phyloP scores from a whole-genome alignment of 2,797 vertebrate genomes.

The Arctocebus calabarensis region DNA sequence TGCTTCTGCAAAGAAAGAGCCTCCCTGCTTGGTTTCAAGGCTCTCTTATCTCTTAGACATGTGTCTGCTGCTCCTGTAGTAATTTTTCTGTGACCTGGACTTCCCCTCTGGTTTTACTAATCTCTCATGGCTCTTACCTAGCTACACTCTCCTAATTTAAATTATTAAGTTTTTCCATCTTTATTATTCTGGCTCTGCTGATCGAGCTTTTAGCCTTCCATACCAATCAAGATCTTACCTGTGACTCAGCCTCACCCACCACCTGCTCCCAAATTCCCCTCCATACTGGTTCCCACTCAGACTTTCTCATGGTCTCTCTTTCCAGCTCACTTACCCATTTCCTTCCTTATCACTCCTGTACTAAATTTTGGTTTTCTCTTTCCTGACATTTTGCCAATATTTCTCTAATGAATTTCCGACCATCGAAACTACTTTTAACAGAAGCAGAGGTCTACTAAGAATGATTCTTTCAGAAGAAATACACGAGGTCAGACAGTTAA shows the following conservation, averaged over 20 bases:
- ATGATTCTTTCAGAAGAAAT: neutral
- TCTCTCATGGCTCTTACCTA: constrained; percentile 1
- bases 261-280: neutral
- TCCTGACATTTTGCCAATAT: neutral
- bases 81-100: neutral
- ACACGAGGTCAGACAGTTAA: no score
- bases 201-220: neutral
- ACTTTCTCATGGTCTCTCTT: neutral
- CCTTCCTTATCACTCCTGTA: neutral
- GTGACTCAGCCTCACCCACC: neutral
- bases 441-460: neutral
- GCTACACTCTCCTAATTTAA: neutral
- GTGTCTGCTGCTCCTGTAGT: neutral
- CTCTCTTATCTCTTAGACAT: constrained; percentile 10
- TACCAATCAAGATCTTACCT: neutral
- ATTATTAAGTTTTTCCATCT: neutral
- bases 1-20: neutral
- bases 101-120: constrained; percentile 46
- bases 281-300: neutral
- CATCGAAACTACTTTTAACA: neutral
- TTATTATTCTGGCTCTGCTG: neutral
- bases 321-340: neutral
- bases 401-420: neutral
- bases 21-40: constrained; percentile 22
- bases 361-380: neutral